Percentiles rank a stretch among this genome's conserved stretches.
Evolutionary conservation across 2,113 vertebrate genomes (phyloP).

Genomic region (Zapornia atra): DNA sequence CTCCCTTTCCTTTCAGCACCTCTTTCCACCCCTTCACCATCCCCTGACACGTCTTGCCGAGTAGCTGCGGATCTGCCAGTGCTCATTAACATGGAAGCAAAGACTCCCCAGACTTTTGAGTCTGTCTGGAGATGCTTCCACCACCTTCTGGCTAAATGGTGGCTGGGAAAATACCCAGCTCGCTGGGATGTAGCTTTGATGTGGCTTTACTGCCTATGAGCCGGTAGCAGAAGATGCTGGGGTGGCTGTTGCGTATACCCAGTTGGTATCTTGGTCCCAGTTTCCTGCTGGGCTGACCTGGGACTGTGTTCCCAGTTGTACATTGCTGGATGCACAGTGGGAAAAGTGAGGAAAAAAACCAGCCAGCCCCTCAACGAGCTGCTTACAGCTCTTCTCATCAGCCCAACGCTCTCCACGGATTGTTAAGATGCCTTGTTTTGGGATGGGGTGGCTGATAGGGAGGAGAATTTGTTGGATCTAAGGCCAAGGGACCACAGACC

Average conservation of each 20-base stretch:
- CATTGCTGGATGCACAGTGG: not conserved
- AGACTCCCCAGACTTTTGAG: not conserved
- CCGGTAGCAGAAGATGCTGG: not conserved
- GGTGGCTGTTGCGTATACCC: not conserved
- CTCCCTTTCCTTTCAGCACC: not conserved
- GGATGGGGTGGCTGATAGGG: not conserved
- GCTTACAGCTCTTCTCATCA: not conserved
- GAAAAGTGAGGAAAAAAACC: not conserved
- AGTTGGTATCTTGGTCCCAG: not conserved
- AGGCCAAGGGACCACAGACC: not conserved
- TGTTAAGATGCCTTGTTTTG: not conserved
- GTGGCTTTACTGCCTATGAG: not conserved
- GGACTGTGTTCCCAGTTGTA: not conserved
- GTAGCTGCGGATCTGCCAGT: not conserved
- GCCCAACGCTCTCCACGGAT: not conserved
- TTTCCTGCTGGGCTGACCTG: not conserved
- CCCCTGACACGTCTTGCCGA: not conserved
- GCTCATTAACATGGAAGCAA: not conserved
- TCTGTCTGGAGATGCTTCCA: conserved; percentile 1
- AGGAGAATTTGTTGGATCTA: not conserved
- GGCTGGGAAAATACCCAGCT: not conserved
- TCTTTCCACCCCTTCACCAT: not conserved
- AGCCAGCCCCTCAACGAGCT: not conserved
- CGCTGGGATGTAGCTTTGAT: not conserved
- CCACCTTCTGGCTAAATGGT: not conserved